Conservation (phyloP, 2,113 vertebrate genomes). For the Passer montanus region DNA sequence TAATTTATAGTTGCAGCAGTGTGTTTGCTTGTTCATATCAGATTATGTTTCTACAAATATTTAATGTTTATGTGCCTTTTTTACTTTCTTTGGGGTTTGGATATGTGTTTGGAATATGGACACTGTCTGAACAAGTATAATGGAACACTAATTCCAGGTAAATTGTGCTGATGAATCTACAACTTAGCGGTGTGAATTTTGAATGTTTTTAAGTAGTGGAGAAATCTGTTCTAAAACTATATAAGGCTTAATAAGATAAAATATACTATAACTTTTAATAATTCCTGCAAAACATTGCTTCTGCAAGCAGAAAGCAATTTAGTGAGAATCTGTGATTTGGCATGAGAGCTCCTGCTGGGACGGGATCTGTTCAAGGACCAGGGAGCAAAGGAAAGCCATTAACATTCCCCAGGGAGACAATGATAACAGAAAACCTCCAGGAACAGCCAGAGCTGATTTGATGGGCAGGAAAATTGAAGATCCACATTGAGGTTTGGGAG, state of each 20-base stretch:
- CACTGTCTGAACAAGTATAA: slow-evolving; percentile 56
- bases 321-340: not conserved
- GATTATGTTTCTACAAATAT: slow-evolving; percentile 55
- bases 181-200: not conserved
- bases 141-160: slow-evolving; percentile 42
- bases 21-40: slow-evolving; percentile 48
- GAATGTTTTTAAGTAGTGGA: not conserved
- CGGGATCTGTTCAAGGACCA: not conserved
- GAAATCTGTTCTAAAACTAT: not conserved
- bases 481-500: not conserved
- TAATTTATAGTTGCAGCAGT: slow-evolving; percentile 55
- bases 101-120: slow-evolving; percentile 22
- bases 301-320: not conserved
- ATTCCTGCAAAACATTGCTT: not conserved
- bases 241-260: not conserved
- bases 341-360: not conserved
- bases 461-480: not conserved
- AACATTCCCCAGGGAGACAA: not conserved
- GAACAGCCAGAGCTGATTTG: not conserved
- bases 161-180: not conserved
- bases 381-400: not conserved
- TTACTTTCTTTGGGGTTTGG: slow-evolving; percentile 60
- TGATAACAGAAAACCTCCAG: not conserved
- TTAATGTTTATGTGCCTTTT: slow-evolving; percentile 78
- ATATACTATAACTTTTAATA: not conserved